These are phyloP conservation scores for Notarius quadriscutis DNA, from an alignment of 2,113 vertebrate species.

Conservation along the genomic window DNA sequence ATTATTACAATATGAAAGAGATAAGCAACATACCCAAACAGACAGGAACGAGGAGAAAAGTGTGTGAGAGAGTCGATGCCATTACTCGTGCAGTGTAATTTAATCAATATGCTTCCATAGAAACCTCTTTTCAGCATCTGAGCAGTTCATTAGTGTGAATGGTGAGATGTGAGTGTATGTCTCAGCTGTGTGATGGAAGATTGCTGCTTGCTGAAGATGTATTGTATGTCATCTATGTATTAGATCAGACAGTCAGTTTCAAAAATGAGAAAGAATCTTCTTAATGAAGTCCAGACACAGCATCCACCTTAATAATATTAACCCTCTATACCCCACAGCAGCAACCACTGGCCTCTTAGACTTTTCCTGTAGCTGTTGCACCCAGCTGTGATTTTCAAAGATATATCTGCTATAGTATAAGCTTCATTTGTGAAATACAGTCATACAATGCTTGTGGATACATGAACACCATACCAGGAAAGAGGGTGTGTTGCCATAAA, in stretches of 20 bases:
- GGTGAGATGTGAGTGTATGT: neutral
- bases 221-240: neutral
- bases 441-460: too few relatives aligned
- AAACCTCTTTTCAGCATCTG: conserved; percentile 11
- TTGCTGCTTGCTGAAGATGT: neutral
- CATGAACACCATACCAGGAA: too few relatives aligned
- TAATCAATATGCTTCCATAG: conserved; percentile 24
- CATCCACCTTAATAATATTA: neutral
- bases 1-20: conserved; percentile 19
- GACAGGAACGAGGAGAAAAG: neutral
- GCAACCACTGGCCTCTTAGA: too few relatives aligned
- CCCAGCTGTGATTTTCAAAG: too few relatives aligned
- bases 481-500: too few relatives aligned
- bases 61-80: neutral
- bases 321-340: neutral
- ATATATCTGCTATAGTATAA: too few relatives aligned
- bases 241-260: neutral
- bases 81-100: neutral
- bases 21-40: neutral
- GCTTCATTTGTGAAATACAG: too few relatives aligned
- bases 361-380: too few relatives aligned
- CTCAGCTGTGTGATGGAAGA: neutral
- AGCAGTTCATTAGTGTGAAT: neutral
- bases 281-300: neutral
- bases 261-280: neutral